A percentile compares a stretch with the other conserved stretches of the same genome.
These are phyloP conservation scores for Trachythela sp. DNA, from an alignment of 64 coral and sea anemone genomes.

Conservation along the genomic window DNA sequence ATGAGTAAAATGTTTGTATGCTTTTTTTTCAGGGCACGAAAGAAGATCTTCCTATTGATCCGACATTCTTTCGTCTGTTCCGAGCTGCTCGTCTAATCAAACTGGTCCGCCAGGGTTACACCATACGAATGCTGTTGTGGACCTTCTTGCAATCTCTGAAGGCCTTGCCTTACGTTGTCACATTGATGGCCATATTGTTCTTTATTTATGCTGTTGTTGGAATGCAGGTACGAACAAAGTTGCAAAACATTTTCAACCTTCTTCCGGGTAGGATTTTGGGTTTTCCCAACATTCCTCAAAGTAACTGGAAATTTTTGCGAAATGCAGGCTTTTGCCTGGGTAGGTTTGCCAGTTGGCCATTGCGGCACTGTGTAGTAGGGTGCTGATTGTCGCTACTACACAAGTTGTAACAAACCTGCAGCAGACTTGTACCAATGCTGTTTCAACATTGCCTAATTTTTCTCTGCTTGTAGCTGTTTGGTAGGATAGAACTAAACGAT, in stretches of 20 bases:
- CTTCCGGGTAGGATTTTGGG: too few relatives aligned
- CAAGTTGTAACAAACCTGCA: too few relatives aligned
- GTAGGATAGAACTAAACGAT: conserved; percentile 57
- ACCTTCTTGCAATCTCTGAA: conserved; percentile 93
- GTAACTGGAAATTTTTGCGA: too few relatives aligned
- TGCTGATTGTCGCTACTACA: too few relatives aligned
- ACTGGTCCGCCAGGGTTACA: conserved; percentile 85
- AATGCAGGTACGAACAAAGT: conserved; percentile 71
- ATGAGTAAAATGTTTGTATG: too few relatives aligned
- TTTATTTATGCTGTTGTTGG: conserved; percentile 98
- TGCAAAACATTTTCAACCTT: too few relatives aligned
- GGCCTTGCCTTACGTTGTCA: conserved; percentile 94
- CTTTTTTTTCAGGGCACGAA: neutral
- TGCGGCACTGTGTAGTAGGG: too few relatives aligned
- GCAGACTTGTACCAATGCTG: too few relatives aligned
- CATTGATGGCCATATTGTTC: conserved; percentile 84
- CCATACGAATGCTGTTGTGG: conserved; percentile 87
- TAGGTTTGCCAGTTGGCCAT: too few relatives aligned
- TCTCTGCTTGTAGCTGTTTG: conserved; percentile 61
- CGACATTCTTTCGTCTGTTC: conserved; percentile 85
- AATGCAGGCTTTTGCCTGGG: too few relatives aligned
- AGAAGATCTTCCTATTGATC: conserved; percentile 60
- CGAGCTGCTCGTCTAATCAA: conserved; percentile 85
- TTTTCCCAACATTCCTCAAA: too few relatives aligned
- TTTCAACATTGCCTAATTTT: neutral